Evolutionary conservation across 2,888 invertebrate species (phyloP), one percentile per base, ranked within the genome.

Genomic region (Odontocerum albicorne): DNA sequence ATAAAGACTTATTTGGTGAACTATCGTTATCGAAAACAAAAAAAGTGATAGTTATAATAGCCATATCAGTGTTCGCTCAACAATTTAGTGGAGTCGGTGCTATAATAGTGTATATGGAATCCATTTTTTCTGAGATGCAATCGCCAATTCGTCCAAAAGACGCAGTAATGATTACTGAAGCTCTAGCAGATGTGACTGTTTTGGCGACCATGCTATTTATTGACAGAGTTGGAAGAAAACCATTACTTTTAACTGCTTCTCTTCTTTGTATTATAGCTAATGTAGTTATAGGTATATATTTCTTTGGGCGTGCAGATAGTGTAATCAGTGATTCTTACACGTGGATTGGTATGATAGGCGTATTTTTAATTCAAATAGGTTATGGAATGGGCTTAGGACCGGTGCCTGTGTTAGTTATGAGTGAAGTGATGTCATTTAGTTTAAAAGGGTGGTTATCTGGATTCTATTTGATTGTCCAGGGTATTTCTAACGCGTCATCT

Each of bases 51-150:
- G 43, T 39, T 6, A 59, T 59, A 17, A 55, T 64, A 60, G 19
- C 45, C 55, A 72, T 72, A 1, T 63, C 73, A 0, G 73, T 73
- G 50, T 49, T 71, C 27, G 63, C 73, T 3, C 67, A 74, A 1
- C 72, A 73, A 46, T 70, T 73, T 61, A 70, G 70, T 50, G 75
- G 75, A 3, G 65, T 71, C 6, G 67, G 67, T 2, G 74, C 73
- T 1, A 69, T 75, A 8, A 72, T 73, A 20, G 70, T 72, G 0
- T 75, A 75, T 55, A 72, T 74, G 21, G 72, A 75, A 60, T 71
- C 71, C 17, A 75, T 75, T 8, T 68, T 75, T 8, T 67, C 66
- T 10, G 67, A 68, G 31, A 70, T 68, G 15, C 66, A 68, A 8
- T 68, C 70, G 4, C 67, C 66, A 2, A 57, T 72, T 4, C 64